These are phyloP conservation scores for Cantharis rufa DNA, from an alignment of 2,888 invertebrate species.

Conservation along the genomic window DNA sequence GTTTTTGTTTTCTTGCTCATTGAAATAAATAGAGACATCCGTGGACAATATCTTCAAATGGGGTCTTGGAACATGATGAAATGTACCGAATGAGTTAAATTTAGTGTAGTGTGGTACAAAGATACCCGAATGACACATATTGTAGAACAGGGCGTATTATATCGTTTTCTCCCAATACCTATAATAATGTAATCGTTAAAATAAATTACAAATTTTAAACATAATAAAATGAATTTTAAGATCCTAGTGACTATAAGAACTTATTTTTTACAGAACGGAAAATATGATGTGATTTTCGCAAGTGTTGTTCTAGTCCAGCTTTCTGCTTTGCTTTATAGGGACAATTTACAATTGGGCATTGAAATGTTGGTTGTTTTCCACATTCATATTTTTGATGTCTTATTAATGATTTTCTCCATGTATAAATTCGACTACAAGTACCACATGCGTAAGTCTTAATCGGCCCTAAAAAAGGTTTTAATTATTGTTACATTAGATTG, in stretches of 20 bases:
- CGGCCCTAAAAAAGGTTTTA: background rate
- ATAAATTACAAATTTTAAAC: background rate
- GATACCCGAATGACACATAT: too few relatives aligned
- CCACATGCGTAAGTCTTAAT: background rate
- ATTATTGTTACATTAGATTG: background rate
- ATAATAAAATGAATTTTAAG: background rate
- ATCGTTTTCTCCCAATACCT: too few relatives aligned
- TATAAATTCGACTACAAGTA: constrained; percentile 70
- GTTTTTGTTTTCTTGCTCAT: too few relatives aligned
- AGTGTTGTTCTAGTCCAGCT: background rate
- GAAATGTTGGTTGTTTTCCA: constrained; percentile 43
- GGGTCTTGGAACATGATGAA: too few relatives aligned
- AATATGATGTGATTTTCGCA: constrained; percentile 2
- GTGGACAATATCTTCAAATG: too few relatives aligned
- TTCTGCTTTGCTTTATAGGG: background rate
- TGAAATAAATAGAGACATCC: too few relatives aligned
- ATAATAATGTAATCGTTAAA: background rate
- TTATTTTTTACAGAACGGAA: background rate
- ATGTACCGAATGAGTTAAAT: too few relatives aligned
- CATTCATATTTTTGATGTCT: constrained; percentile 74
- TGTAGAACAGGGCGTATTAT: too few relatives aligned
- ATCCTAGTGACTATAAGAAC: background rate
- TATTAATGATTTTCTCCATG: constrained; percentile 69
- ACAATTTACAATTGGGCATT: background rate
- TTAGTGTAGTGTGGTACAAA: too few relatives aligned